phyloP scores from a whole-genome alignment of 2,797 vertebrate species.

The Pipistrellus pygmaeus region DNA sequence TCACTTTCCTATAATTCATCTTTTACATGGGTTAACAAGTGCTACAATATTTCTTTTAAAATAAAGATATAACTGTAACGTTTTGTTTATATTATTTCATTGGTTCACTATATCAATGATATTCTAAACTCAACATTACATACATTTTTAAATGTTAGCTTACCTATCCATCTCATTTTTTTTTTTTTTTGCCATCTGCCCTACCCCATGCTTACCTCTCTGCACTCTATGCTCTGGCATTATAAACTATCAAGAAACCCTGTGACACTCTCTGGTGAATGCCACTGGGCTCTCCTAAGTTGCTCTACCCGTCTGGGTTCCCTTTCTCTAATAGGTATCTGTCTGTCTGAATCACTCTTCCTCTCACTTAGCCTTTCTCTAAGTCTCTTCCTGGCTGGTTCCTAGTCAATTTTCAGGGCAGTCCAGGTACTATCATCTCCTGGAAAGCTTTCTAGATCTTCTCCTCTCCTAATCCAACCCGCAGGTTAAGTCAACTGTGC shows the following conservation, averaged over 20 bases:
- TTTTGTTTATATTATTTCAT: slow-evolving; percentile 40
- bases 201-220: not conserved
- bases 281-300: not conserved
- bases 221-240: not conserved
- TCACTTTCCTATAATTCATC: not conserved
- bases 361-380: not conserved
- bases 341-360: too few species aligned
- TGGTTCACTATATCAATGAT: not conserved
- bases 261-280: slow-evolving; percentile 1
- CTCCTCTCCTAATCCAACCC: not conserved
- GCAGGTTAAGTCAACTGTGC: not conserved
- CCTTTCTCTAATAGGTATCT: not conserved
- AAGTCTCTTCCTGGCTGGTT: slow-evolving; percentile 32
- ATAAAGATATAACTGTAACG: slow-evolving; percentile 24
- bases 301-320: not conserved
- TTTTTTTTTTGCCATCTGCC: not conserved
- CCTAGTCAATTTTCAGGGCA: slow-evolving; percentile 38
- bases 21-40: slow-evolving; percentile 28
- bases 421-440: not conserved
- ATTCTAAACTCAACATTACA: not conserved
- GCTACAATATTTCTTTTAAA: slow-evolving; percentile 33
- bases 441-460: not conserved
- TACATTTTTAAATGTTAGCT: slow-evolving; percentile 11
- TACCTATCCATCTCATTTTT: not conserved
- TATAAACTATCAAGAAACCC: not conserved